Evolutionary conservation across 2,888 invertebrate genomes (phyloP).

Genomic region (Tethea ocularis): DNA sequence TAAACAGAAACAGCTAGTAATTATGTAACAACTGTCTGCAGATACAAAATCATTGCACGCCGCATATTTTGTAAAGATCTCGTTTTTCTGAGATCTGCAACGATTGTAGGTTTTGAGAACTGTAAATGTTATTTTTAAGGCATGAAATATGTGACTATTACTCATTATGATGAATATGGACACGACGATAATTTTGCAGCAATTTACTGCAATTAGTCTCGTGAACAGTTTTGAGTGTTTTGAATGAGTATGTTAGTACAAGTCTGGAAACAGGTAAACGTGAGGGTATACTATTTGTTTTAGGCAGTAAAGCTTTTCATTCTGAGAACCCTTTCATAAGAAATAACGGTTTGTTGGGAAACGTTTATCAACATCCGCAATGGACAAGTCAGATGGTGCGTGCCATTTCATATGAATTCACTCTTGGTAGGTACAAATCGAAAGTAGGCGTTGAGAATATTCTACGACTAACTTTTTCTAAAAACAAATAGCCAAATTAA

Average conservation of each 20-base stretch:
- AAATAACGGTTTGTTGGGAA: slow-evolving; percentile 29
- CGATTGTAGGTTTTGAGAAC: background rate
- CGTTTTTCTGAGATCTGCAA: background rate
- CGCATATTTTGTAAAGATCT: background rate
- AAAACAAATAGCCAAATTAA: no score
- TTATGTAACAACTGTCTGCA: slow-evolving; percentile 35
- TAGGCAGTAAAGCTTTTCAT: slow-evolving; percentile 30
- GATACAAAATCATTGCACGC: slow-evolving; percentile 8
- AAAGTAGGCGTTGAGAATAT: background rate
- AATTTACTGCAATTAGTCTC: background rate
- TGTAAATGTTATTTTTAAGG: background rate
- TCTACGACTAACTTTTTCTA: background rate
- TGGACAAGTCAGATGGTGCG: slow-evolving; percentile 34
- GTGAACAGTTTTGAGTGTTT: slow-evolving; percentile 7
- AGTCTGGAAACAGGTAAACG: slow-evolving; percentile 22
- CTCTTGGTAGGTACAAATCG: background rate
- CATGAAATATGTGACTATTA: background rate
- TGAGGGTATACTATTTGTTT: slow-evolving; percentile 36
- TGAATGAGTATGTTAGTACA: slow-evolving; percentile 9
- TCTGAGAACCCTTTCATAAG: slow-evolving; percentile 25
- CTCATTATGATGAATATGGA: background rate
- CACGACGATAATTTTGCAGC: background rate
- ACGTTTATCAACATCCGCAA: slow-evolving; percentile 36
- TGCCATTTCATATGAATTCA: background rate
- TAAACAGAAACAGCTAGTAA: slow-evolving; percentile 34